Evolutionary conservation across 2,797 vertebrate species (phyloP).

Genomic region (Pseudochirops cupreus): DNA sequence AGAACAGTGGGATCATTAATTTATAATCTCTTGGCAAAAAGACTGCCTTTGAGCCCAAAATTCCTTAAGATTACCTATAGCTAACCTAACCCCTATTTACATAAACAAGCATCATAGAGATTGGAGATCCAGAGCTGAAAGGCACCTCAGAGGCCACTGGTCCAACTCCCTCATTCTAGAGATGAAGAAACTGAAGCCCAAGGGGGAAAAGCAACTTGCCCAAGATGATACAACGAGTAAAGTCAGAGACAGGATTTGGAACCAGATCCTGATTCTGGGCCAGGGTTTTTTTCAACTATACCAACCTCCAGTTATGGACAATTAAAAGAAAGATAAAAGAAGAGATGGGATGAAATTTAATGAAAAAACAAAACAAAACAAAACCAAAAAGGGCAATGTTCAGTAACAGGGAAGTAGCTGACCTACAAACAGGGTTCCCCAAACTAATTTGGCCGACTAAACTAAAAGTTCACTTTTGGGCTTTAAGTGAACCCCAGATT

Average conservation of each 20-base stretch:
- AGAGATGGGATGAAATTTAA: background rate
- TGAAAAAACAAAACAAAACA: background rate
- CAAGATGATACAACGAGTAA: background rate
- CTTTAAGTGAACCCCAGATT: background rate
- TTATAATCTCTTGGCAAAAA: background rate
- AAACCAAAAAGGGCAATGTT: background rate
- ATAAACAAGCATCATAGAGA: background rate
- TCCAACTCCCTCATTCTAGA: background rate
- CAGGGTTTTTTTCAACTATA: background rate
- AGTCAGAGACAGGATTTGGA: background rate
- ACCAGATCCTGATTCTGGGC: background rate
- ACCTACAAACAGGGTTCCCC: background rate
- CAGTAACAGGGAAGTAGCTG: background rate
- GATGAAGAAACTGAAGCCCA: background rate
- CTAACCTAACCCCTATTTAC: background rate
- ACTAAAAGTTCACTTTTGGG: background rate
- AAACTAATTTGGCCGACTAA: background rate
- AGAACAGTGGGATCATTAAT: background rate
- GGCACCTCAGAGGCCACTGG: background rate
- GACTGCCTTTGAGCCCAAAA: background rate
- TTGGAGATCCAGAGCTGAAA: background rate
- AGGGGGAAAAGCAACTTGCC: background rate
- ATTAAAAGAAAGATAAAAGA: background rate
- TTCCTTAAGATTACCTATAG: background rate
- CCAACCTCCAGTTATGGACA: background rate